Base-by-base conservation (phyloP, 1,140 invertebrate genomes). In the Lithobius niger region DNA sequence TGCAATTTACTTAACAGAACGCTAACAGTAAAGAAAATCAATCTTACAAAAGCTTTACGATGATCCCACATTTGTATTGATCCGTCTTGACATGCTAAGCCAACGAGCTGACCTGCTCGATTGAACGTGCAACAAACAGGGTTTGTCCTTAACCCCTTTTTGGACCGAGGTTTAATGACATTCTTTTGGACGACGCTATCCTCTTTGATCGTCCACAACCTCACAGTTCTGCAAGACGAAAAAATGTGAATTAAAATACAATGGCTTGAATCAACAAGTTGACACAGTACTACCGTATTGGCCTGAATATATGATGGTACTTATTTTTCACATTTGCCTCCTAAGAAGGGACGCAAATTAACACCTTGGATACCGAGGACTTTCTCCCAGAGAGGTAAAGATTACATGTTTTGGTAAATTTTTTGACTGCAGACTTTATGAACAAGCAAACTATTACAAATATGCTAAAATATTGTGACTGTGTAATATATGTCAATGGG, bases 51-150 rank as follows among this genome's bases (percentile, higher is more conserved):
- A 56, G 66, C 63, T 64, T 76, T 79, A 40, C 93, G 78, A 49
- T 91, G 84, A 69, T 99, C 96, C 95, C 95, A 99, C 71, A 97
- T 84, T 70, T 97, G 94, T 61, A 99, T 84, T 0, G 91, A 96
- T 1, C 97, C 97, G 71, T 99, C 96, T 25, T 82, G 77, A 66
- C 96, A 99, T 0, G 84, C 95, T 52, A 86, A 87, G 0, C 87
- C 87, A 19, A 98, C 81, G 0, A 86, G 78, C 54, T 86, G 84
- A 0, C 93, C 94, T 70, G 98, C 93, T 54, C 85, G 73, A 56
- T 81, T 90, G 64, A 86, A 95, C 1, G 76, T 74, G 63, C 91
- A 92, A 0, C 87, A 74, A 0, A 86, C 91, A 0, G 95, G 92
- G 36, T 83, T 79, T 0, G 88, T 87, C 71, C 90, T 87, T 0